Conservation (phyloP, 1,140 invertebrate genomes). For the Dysdera silvatica region DNA sequence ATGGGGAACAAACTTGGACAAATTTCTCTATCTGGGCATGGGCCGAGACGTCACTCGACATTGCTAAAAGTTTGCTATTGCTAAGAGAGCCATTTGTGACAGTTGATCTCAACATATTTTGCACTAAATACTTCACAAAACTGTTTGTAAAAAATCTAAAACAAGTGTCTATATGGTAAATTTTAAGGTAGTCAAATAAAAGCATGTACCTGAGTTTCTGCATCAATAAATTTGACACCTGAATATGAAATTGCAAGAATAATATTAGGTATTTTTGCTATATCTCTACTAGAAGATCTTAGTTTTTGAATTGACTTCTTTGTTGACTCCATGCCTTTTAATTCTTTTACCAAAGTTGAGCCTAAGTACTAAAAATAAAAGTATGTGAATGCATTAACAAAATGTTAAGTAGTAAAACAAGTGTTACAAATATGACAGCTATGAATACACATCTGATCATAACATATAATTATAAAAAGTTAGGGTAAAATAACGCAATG, state of each 20-base stretch:
- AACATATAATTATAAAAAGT: too few species aligned
- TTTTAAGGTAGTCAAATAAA: neutral
- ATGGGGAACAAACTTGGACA: too few species aligned
- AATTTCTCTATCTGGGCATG: too few species aligned
- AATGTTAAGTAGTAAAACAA: neutral
- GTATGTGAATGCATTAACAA: neutral
- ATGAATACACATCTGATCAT: too few species aligned
- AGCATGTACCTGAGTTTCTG: conserved; percentile 57
- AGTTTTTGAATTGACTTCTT: conserved; percentile 89
- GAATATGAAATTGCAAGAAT: conserved; percentile 76
- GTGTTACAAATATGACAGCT: neutral
- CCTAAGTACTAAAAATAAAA: conserved; percentile 71
- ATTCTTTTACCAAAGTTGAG: conserved; percentile 84
- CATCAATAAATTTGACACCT: conserved; percentile 84
- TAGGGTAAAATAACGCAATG: too few species aligned
- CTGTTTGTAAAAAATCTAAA: neutral
- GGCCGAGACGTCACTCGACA: too few species aligned
- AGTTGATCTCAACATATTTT: too few species aligned
- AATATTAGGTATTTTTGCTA: conserved; percentile 51
- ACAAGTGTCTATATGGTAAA: neutral
- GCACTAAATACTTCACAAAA: too few species aligned
- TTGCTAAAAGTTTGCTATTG: too few species aligned
- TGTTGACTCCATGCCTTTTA: conserved; percentile 86
- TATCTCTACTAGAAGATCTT: conserved; percentile 56
- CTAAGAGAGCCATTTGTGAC: too few species aligned